Conservation (phyloP, 2,113 vertebrate genomes). For the Pluvialis apricaria region DNA sequence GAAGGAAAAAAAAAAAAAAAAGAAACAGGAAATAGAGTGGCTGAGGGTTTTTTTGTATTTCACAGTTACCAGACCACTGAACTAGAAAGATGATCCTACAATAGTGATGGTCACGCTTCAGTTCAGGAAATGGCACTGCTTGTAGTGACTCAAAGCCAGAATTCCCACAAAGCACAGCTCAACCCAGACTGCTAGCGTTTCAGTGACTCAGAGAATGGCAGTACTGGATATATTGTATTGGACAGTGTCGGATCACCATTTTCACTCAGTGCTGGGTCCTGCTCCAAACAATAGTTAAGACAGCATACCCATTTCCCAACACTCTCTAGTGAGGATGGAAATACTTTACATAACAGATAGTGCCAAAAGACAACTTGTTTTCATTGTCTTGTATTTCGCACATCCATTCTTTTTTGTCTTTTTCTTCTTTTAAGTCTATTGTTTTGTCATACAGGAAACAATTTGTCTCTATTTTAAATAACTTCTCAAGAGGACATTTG, state of each 20-base stretch:
- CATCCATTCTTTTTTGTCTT: background rate
- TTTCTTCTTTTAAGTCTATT: background rate
- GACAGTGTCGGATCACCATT: background rate
- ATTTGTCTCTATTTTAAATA: background rate
- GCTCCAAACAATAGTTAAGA: background rate
- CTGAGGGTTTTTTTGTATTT: background rate
- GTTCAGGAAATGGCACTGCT: background rate
- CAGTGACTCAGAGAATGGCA: background rate
- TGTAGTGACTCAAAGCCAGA: background rate
- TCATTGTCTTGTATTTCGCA: background rate
- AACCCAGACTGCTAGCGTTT: fast-evolving
- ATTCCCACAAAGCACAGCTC: background rate
- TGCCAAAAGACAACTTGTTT: background rate
- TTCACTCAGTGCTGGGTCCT: background rate
- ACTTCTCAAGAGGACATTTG: background rate
- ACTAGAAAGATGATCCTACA: background rate
- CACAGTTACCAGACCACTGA: background rate
- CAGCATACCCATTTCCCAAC: background rate
- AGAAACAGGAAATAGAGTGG: background rate
- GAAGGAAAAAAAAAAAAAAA: background rate
- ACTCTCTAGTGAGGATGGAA: background rate
- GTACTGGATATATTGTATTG: background rate
- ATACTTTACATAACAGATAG: background rate
- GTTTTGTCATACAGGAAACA: background rate
- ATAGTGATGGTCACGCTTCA: background rate